phyloP scores from a whole-genome alignment of 2,888 invertebrate genomes.

The Andrena trimmerana region DNA sequence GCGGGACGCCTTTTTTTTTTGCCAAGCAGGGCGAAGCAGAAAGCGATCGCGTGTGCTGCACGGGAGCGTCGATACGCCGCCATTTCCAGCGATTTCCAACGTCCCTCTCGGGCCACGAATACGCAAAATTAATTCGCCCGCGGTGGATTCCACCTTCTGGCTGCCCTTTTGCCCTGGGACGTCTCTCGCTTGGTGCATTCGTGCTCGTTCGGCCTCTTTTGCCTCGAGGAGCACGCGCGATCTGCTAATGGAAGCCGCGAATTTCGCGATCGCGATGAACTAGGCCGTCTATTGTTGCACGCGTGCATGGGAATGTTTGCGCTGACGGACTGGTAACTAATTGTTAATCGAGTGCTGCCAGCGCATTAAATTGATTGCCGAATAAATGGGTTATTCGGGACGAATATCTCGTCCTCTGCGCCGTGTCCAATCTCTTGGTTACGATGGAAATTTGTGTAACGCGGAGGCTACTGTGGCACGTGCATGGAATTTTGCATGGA shows the following conservation, averaged over 20 bases:
- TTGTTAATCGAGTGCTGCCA: constrained; percentile 57
- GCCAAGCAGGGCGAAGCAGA: background rate
- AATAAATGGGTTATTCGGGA: constrained; percentile 53
- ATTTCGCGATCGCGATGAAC: constrained; percentile 13
- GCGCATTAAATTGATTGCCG: constrained; percentile 58
- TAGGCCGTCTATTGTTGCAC: background rate
- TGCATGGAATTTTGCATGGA: background rate
- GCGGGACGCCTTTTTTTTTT: background rate
- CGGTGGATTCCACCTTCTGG: constrained; percentile 8
- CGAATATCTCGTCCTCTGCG: background rate
- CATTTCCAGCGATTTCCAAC: too few species aligned
- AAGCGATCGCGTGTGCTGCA: background rate
- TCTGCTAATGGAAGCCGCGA: constrained; percentile 48
- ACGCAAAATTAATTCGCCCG: constrained; percentile 60
- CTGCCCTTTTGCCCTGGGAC: background rate
- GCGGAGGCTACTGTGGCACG: background rate
- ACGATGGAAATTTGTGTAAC: background rate
- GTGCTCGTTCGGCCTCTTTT: background rate
- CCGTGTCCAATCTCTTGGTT: background rate
- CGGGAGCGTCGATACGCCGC: background rate
- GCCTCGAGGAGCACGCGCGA: background rate
- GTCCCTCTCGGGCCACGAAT: constrained; percentile 18
- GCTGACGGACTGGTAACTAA: constrained; percentile 28
- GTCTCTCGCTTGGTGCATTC: background rate
- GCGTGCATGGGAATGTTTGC: constrained; percentile 42